Base-by-base conservation (phyloP, 2,888 invertebrate species). In the Lithosia quadra region DNA sequence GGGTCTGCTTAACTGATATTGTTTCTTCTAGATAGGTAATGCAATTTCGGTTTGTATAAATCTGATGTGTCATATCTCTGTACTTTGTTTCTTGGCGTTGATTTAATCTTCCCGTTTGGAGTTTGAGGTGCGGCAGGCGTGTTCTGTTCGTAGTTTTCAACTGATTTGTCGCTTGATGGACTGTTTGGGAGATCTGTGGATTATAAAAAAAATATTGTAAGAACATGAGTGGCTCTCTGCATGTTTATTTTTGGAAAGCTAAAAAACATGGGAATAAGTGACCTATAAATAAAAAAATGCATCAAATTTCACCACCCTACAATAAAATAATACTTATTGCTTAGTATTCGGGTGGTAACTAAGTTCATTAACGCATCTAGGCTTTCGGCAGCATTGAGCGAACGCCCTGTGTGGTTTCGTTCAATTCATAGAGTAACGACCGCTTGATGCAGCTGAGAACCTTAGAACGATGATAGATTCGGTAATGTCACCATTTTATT, bases 111-210 rank as follows among this genome's bases (percentile, higher is more conserved):
- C 0, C 93, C 92, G 72, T 93, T 93, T 0, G 88, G 84, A 0
- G 85, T 76, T 21, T 83, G 77, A 0, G 79, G 68, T 0, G 80
- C 39, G 1, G 74, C 63, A n/a, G 79, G 84, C 0, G 86, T 79
- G 72, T 90, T 90, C 22, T 91, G 90, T 24, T 90, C 91, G 76
- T 95, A 95, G 77, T 95, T 95, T 69, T 95, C 95, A 0, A 95
- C 91, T 0, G 95, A 95, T 74, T 95, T 94, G 75, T 95, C 95
- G 64, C 95, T 95, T 0, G 93, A 94, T 0, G 95, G 95, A 77
- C 95, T 95, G 86, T 91, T 92, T 0, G 92, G 88, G 0, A 91
- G 82, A 61, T 86, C 95, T 95, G 89, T 0, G 86, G 89, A 15
- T 18, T 56, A 49, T 28, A 28, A 24, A 43, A 22, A 21, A 11